Evolutionary conservation across 2,113 vertebrate genomes (phyloP).

Genomic region (Ctenodactylus gundi): DNA sequence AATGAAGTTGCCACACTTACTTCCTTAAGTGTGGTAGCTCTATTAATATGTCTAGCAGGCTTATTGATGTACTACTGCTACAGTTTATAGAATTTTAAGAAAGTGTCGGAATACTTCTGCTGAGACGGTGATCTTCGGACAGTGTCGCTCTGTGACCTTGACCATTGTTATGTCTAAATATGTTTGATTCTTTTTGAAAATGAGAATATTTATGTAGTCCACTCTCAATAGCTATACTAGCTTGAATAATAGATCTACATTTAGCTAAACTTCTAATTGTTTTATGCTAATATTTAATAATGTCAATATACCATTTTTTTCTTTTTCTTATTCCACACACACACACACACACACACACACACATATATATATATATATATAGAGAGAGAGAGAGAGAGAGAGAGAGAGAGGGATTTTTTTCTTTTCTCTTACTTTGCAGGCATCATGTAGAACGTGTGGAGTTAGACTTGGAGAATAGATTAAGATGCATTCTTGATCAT

Average conservation of each 20-base stretch:
- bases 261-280: neutral
- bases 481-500: neutral
- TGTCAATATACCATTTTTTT: neutral
- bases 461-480: neutral
- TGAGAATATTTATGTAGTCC: neutral
- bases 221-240: neutral
- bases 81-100: slow-evolving; percentile 12
- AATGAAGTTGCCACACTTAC: slow-evolving; percentile 48
- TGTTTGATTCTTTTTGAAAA: neutral
- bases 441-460: neutral
- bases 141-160: slow-evolving; percentile 24
- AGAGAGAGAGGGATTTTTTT: too few species aligned
- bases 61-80: neutral
- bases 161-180: neutral
- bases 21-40: slow-evolving; percentile 16
- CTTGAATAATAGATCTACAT: neutral
- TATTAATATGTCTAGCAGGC: slow-evolving; percentile 32
- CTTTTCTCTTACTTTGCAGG: too few species aligned
- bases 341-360: too few species aligned
- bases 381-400: too few species aligned
- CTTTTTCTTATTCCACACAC: neutral
- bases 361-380: too few species aligned
- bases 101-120: slow-evolving; percentile 28
- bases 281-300: neutral
- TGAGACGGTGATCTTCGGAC: neutral